These are phyloP conservation scores for Ranitomeya variabilis DNA, from an alignment of 2,113 vertebrate genomes.

Conservation along the genomic window DNA sequence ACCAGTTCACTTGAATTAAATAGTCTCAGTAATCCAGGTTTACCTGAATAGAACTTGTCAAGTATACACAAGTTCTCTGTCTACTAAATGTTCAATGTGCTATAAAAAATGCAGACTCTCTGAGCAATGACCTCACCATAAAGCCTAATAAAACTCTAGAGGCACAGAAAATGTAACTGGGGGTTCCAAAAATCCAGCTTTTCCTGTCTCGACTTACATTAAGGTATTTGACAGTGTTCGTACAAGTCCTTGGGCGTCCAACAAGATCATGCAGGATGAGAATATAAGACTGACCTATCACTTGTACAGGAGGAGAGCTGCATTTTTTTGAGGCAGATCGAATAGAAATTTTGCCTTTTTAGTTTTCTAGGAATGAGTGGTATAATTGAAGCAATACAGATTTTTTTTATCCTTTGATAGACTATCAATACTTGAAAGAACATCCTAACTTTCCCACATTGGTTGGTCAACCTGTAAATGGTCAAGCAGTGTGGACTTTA, in stretches of 20 bases:
- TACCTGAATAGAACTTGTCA: conserved; percentile 50
- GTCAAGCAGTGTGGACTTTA: background rate
- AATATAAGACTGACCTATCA: background rate
- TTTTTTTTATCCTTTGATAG: background rate
- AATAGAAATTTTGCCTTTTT: background rate
- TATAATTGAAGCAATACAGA: background rate
- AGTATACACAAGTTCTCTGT: conserved; percentile 27
- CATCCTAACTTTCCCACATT: background rate
- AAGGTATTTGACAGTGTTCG: conserved; percentile 1
- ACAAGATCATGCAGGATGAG: conserved; percentile 5
- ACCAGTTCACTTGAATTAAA: conserved; percentile 44
- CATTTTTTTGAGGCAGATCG: background rate
- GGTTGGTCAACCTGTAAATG: background rate
- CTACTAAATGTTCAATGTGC: conserved; percentile 1
- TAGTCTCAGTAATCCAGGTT: conserved; percentile 36
- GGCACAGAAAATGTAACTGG: background rate
- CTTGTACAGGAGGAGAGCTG: background rate
- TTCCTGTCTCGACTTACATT: background rate
- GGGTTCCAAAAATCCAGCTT: conserved; percentile 2
- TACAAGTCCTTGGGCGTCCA: conserved; percentile 14
- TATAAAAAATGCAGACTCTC: conserved; percentile 13
- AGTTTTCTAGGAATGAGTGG: background rate
- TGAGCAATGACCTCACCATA: conserved; percentile 27
- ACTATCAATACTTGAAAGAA: background rate
- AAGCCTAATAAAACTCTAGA: conserved; percentile 20